phyloP scores from a whole-genome alignment of 64 coral and sea anemone species.

The Stichodactyla helianthus region DNA sequence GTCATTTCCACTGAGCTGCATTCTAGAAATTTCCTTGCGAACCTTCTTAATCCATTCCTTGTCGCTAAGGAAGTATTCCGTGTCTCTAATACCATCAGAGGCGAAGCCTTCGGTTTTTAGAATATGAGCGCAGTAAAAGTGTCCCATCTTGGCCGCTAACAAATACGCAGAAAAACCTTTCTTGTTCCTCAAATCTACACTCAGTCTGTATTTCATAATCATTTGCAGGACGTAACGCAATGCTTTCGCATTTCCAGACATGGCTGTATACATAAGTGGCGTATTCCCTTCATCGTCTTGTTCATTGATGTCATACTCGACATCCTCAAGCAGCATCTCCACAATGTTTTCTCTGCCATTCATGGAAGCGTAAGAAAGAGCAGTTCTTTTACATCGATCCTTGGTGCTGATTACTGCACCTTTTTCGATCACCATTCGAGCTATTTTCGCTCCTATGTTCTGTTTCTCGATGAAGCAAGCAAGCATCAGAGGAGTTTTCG shows the following conservation, averaged over 20 bases:
- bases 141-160: slow-evolving; percentile 71
- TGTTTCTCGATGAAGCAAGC: slow-evolving; percentile 49
- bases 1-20: neutral
- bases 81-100: slow-evolving; percentile 66
- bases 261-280: slow-evolving; percentile 77
- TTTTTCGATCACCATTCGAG: slow-evolving; percentile 49
- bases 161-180: slow-evolving; percentile 91
- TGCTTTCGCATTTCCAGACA: slow-evolving; percentile 57
- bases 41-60: slow-evolving; percentile 83
- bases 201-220: slow-evolving; percentile 64
- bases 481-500: slow-evolving; percentile 64
- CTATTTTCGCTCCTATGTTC: slow-evolving; percentile 33
- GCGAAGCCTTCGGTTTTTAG: slow-evolving; percentile 69
- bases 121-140: slow-evolving; percentile 61
- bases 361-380: slow-evolving; percentile 62
- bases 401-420: slow-evolving; percentile 24
- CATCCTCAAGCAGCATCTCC: slow-evolving; percentile 57
- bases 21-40: slow-evolving; percentile 45
- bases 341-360: slow-evolving; percentile 65
- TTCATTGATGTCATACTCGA: slow-evolving; percentile 71
- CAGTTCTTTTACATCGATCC: slow-evolving; percentile 53
- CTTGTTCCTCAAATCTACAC: slow-evolving; percentile 83
- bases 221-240: slow-evolving; percentile 50
- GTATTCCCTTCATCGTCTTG: slow-evolving; percentile 78
- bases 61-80: slow-evolving; percentile 77